phyloP scores from a whole-genome alignment of 2,113 vertebrate genomes.

The Urocynchramus pylzowi region DNA sequence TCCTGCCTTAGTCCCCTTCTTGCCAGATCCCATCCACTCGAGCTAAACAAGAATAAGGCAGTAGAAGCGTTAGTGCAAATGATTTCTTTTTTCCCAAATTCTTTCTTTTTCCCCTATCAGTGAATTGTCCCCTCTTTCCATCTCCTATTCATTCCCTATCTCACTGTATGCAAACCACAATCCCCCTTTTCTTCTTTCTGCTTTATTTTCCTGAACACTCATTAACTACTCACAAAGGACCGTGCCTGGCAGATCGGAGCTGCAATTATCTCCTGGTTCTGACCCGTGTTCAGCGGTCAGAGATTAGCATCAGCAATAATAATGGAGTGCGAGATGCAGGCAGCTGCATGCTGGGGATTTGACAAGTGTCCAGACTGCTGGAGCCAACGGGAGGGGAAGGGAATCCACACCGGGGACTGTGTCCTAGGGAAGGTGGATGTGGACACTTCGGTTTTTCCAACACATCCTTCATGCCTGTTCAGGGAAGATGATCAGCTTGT shows the following conservation, averaged over 20 bases:
- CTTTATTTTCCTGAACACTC: constrained; percentile 70
- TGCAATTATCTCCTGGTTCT: constrained; percentile 70
- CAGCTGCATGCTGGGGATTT: constrained; percentile 39
- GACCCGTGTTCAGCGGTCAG: constrained; percentile 60
- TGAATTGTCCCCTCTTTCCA: constrained; percentile 50
- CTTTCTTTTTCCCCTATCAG: constrained; percentile 23
- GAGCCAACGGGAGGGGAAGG: background rate
- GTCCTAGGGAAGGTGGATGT: background rate
- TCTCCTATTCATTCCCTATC: constrained; percentile 49
- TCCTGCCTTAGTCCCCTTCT: background rate
- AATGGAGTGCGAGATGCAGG: constrained; percentile 9
- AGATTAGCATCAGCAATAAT: constrained; percentile 70
- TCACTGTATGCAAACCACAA: constrained; percentile 69
- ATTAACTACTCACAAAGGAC: constrained; percentile 72
- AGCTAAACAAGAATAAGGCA: constrained; percentile 1
- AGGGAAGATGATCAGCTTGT: background rate
- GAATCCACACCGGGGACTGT: background rate
- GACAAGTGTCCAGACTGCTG: constrained; percentile 37
- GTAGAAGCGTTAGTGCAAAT: background rate
- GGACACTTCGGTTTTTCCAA: background rate
- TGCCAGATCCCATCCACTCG: background rate
- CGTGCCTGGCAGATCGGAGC: constrained; percentile 57
- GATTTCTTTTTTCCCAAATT: constrained; percentile 39
- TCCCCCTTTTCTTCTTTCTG: constrained; percentile 61
- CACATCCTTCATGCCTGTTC: background rate